Evolutionary conservation across 2,113 vertebrate genomes (phyloP), one percentile per base, ranked within the genome.

Genomic region (Brachionichthys hirsutus): DNA sequence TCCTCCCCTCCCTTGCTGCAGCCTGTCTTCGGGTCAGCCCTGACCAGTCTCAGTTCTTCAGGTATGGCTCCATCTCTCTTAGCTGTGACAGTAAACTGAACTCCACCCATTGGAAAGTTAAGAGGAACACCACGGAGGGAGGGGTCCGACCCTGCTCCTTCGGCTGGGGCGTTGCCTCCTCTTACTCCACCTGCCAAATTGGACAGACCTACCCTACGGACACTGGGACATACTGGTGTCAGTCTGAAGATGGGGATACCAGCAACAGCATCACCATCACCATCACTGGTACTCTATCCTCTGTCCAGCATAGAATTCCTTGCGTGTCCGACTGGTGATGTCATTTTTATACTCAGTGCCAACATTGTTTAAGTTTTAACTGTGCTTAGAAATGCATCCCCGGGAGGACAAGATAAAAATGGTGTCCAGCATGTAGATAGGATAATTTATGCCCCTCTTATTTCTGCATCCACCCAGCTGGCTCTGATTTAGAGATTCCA

Each of bases 181-280:
- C 45, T 0, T 47, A 18, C 9, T 65, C 70, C 0, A 44, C 36
- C 24, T 86, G 84, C 70, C 0, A 36, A 55, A 68, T 86, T 13
- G 0, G 20, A 0, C 62, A 54, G 59, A 44, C 41, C 43, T 86
- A 83, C 65, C 78, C 81, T 0, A 41, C 76, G 0, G 81, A 86
- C 70, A 75, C 45, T 0, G 84, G 84, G 13, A 0, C 36, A 30
- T 84, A 86, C 74, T 86, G 81, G 81, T 86, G 84, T 1, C 79
- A 86, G 45, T 64, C 59, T 0, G 30, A 1, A 0, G n/a, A 2
- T 0, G 50, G 62, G 6, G 6, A 59, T 8, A 53, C 3, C 16
- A 80, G 79, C 62, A 35, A 48, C 16, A 0, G 0, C 0, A 9
- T 78, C 56, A 78, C 73, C 74, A 76, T 86, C 72, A 76, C 71